These are phyloP conservation scores for Rhizomys pruinosus DNA, from an alignment of 2,113 vertebrate species.

Conservation along the genomic window DNA sequence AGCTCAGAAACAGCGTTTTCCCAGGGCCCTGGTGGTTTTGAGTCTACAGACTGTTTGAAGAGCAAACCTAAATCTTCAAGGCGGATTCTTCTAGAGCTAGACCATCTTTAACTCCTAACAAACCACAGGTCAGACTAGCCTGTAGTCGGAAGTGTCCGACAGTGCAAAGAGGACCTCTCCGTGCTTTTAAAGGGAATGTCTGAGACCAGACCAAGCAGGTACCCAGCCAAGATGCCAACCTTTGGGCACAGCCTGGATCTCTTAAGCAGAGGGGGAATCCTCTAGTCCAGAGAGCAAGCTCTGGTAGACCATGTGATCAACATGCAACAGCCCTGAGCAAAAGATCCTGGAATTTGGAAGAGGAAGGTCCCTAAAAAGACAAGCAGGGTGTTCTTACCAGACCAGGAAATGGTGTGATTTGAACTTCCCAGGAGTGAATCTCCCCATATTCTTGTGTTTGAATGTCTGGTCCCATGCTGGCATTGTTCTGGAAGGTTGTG, in stretches of 20 bases:
- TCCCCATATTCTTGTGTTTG: not conserved
- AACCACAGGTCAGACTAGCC: not conserved
- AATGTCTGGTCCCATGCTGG: not conserved
- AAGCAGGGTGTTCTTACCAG: not conserved
- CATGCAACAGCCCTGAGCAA: not conserved
- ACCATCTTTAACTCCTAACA: not conserved
- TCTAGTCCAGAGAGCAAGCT: not conserved
- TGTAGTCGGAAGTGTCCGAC: not conserved
- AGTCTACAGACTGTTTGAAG: not conserved
- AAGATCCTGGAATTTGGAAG: not conserved
- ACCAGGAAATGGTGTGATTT: too few species aligned
- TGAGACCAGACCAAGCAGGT: too few species aligned
- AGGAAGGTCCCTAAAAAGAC: not conserved
- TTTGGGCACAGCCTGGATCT: not conserved
- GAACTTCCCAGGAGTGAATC: too few species aligned
- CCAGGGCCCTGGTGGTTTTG: not conserved
- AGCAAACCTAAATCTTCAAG: slow-evolving; percentile 11
- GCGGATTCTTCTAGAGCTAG: slow-evolving; percentile 12
- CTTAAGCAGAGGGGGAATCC: not conserved
- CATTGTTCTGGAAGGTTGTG: too few species aligned
- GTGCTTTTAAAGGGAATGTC: not conserved
- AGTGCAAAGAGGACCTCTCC: not conserved
- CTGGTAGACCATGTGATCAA: not conserved
- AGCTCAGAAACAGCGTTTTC: slow-evolving; percentile 12
- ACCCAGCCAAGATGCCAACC: accelerated